A percentile compares a stretch with the other conserved stretches of the same genome.
Conservation (phyloP, 2,113 vertebrate species). For the Jacana jacana region DNA sequence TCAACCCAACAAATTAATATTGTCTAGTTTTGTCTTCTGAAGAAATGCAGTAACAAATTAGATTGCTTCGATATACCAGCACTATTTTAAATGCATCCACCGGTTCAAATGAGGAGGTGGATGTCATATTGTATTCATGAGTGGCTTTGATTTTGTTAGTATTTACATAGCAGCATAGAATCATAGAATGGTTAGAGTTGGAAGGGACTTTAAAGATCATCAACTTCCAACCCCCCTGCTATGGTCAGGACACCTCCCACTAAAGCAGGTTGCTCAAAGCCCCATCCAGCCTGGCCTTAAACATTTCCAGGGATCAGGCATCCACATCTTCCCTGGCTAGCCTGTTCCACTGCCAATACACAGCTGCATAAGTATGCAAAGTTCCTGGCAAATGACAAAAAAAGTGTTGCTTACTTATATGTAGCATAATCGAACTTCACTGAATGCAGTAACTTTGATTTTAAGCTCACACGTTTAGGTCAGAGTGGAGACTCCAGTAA, state of each 20-base stretch:
- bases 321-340: too few relatives aligned
- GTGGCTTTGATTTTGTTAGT: background rate
- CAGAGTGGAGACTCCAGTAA: background rate
- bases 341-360: background rate
- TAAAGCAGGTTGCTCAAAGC: too few relatives aligned
- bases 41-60: constrained; percentile 35
- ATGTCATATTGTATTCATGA: background rate
- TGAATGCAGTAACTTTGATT: background rate
- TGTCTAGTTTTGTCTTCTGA: constrained; percentile 25
- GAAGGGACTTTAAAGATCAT: too few relatives aligned
- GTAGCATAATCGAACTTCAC: background rate
- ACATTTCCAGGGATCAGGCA: too few relatives aligned
- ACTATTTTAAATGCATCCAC: background rate
- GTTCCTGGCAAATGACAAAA: background rate
- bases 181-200: too few relatives aligned
- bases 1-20: constrained; percentile 39
- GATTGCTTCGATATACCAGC: constrained; percentile 12
- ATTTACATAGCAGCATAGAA: background rate
- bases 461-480: background rate
- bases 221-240: too few relatives aligned
- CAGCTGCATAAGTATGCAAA: background rate
- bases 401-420: background rate
- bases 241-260: too few relatives aligned
- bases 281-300: too few relatives aligned
- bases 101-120: background rate